Conservation (phyloP, 2,888 invertebrate species). For the Diploptera punctata region DNA sequence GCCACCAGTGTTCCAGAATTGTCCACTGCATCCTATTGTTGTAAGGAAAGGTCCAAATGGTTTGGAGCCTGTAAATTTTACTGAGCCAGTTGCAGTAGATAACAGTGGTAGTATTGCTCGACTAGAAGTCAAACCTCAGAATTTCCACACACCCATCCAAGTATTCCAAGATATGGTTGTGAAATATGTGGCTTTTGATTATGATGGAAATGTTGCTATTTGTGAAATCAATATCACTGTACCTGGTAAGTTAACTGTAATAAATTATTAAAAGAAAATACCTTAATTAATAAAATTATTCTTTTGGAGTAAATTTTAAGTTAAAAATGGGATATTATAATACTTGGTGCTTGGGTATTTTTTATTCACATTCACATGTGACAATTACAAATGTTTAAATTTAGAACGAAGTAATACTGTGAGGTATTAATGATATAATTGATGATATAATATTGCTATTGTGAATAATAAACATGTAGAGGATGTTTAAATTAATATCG, state of each 20-base stretch:
- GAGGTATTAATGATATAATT: no score
- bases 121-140: slow-evolving; percentile 89
- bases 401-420: no score
- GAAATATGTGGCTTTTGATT: slow-evolving; percentile 95
- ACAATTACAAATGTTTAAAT: no score
- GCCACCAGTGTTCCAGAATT: slow-evolving; percentile 95
- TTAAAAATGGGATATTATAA: no score
- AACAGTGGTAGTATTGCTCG: slow-evolving; percentile 95
- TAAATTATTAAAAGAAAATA: background rate
- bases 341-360: no score
- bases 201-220: slow-evolving; percentile 96
- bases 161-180: slow-evolving; percentile 92
- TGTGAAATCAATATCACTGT: slow-evolving; percentile 96
- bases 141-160: slow-evolving; percentile 86
- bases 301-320: no score
- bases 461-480: no score
- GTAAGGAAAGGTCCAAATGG: slow-evolving; percentile 89
- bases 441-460: no score
- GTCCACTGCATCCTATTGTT: slow-evolving; percentile 90
- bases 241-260: slow-evolving; percentile 61
- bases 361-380: no score
- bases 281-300: no score
- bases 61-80: slow-evolving; percentile 87
- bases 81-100: slow-evolving; percentile 92
- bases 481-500: no score